Evolutionary conservation across 1,140 invertebrate species (phyloP).

Genomic region (Orius insidiosus): DNA sequence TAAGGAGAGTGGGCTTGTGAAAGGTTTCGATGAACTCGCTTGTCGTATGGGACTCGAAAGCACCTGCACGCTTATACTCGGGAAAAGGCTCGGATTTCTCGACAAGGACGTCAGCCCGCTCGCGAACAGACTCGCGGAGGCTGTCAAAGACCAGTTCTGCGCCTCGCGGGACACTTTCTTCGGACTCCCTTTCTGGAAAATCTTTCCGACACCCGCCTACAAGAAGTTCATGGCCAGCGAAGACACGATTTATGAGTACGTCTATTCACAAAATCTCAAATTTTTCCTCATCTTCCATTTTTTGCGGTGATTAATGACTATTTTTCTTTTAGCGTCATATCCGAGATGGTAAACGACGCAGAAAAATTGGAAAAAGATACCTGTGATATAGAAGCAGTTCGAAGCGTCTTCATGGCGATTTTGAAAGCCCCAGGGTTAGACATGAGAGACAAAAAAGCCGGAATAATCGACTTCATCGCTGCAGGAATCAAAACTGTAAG

Average conservation of each 20-base stretch:
- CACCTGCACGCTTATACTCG: constrained; percentile 57
- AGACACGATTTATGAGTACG: constrained; percentile 55
- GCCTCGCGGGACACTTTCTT: constrained; percentile 63
- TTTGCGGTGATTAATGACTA: too few species aligned
- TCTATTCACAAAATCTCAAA: too few species aligned
- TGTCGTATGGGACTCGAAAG: constrained; percentile 64
- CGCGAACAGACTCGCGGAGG: constrained; percentile 37
- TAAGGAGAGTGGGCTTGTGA: constrained; percentile 27
- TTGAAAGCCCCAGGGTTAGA: constrained; percentile 50
- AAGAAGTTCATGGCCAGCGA: constrained; percentile 51
- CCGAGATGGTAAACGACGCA: constrained; percentile 54
- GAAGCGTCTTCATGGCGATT: constrained; percentile 55
- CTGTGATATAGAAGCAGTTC: constrained; percentile 35
- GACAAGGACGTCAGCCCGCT: constrained; percentile 32
- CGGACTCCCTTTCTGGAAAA: constrained; percentile 67
- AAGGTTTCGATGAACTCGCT: constrained; percentile 50
- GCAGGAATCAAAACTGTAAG: constrained; percentile 68
- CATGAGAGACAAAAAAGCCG: constrained; percentile 62
- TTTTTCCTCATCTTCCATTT: too few species aligned
- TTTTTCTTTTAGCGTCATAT: constrained; percentile 52
- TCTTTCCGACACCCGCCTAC: constrained; percentile 54
- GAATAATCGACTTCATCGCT: constrained; percentile 70
- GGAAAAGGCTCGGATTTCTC: constrained; percentile 60
- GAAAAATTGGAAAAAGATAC: constrained; percentile 31
- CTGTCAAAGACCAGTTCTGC: constrained; percentile 54